phyloP scores from a whole-genome alignment of 2,113 vertebrate species.

The Budorcas taxicolor region DNA sequence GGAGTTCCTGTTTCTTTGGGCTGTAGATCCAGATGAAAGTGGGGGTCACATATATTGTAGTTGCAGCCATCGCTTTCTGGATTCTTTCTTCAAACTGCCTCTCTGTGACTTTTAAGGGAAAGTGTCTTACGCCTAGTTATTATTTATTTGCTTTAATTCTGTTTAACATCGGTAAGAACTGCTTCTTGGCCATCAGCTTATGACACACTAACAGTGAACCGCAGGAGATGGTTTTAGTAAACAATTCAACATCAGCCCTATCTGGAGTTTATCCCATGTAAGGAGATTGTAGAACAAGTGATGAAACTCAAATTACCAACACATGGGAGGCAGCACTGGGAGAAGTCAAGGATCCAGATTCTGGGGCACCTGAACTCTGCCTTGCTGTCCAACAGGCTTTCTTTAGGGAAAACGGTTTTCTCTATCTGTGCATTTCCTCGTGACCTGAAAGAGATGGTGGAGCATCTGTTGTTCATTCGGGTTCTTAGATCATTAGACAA shows the following conservation, averaged over 20 bases:
- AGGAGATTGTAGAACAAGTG: neutral
- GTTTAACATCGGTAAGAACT: neutral
- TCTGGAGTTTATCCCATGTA: conserved; percentile 19
- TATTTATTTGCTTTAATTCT: conserved; percentile 43
- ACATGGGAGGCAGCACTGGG: neutral
- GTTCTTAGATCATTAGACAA: neutral
- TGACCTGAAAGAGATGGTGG: neutral
- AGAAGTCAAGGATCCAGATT: neutral
- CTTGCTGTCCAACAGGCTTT: neutral
- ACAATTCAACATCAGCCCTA: neutral
- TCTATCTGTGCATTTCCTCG: neutral
- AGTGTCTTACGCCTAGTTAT: neutral
- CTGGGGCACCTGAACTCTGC: neutral
- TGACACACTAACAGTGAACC: neutral
- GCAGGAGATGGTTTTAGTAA: neutral
- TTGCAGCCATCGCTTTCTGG: neutral
- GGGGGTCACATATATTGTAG: neutral
- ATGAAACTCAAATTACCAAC: neutral
- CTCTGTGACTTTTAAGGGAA: neutral
- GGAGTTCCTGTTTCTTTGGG: neutral
- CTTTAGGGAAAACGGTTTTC: neutral
- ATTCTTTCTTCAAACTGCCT: neutral
- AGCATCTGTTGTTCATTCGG: neutral
- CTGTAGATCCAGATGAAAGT: neutral
- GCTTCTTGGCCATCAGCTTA: neutral